Evolutionary conservation across 2,888 invertebrate genomes (phyloP).

Genomic region (Toxonevra muliebris): DNA sequence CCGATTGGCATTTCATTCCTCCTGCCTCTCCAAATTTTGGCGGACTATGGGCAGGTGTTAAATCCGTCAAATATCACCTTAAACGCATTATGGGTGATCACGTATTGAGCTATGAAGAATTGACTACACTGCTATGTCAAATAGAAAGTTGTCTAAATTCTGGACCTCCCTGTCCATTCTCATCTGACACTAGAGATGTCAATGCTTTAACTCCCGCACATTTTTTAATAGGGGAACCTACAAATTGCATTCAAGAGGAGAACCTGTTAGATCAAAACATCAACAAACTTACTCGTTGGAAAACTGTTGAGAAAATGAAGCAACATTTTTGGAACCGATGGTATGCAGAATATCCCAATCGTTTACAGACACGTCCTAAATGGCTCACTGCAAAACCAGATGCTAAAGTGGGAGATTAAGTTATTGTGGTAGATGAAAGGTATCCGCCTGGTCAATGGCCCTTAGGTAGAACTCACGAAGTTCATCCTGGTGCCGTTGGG

Average conservation of each 20-base stretch:
- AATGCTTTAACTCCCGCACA: too few species aligned
- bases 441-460: slow-evolving; percentile 29
- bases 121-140: slow-evolving; percentile 16
- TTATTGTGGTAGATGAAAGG: slow-evolving; percentile 27
- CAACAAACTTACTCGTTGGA: slow-evolving; percentile 25
- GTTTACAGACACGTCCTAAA: slow-evolving; percentile 30
- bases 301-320: slow-evolving; percentile 30
- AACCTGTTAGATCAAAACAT: slow-evolving; percentile 15
- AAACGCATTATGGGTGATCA: slow-evolving; percentile 23
- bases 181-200: too few species aligned
- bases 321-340: slow-evolving; percentile 38
- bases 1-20: slow-evolving; percentile 27
- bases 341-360: slow-evolving; percentile 31
- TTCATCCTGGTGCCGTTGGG: slow-evolving; percentile 32
- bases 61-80: slow-evolving; percentile 34
- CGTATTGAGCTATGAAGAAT: slow-evolving; percentile 32
- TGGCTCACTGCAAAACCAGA: slow-evolving; percentile 26
- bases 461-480: slow-evolving; percentile 24
- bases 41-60: slow-evolving; percentile 36
- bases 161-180: slow-evolving; percentile 32
- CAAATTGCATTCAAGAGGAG: slow-evolving; percentile 27
- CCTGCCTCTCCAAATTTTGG: slow-evolving; percentile 36
- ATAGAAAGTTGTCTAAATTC: slow-evolving; percentile 13
- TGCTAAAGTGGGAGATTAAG: slow-evolving; percentile 30
- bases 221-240: too few species aligned